Base-by-base conservation (phyloP, 2,888 invertebrate genomes). In the Gari tellinella region DNA sequence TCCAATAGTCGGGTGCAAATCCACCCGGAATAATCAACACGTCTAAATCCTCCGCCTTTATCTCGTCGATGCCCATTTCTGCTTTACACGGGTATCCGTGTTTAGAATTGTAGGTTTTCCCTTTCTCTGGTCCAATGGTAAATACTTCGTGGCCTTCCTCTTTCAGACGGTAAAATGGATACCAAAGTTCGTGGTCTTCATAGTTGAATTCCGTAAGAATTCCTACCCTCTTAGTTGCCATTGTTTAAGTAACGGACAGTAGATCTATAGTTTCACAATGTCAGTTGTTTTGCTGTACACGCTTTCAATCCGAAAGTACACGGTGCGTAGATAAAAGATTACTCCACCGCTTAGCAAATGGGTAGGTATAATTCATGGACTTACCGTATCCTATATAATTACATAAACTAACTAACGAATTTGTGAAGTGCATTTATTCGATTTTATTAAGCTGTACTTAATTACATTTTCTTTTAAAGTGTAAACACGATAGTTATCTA, bases 1-100 rank as follows among this genome's bases (percentile, higher is more conserved):
- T 67, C 82, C 85, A 82, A 69, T 88, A 88, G 62, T 89, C 89
- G 1, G 89, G 89, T 1, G 87, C 85, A 69, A 87, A 88, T 10
- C 89, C 89, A 14, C 89, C 89, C 25, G 89, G 89, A 17, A 89
- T 84, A n/a, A 89, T 83, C 45, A 89, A 74, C 2, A 76, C 88
- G 49, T 80, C 83, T 38, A 89, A 55, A 49, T 85, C 84, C 82
- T 43, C 31, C 4, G 43, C 58, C 17, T 43, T 51, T 0, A 74
- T 64, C 15, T 74, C 74, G 23, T 68, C 68, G n/a, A 74, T 74
- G n/a, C 74, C 65, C 25, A 26, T 65, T 23, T 74, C 74, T 0
- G 74, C 74, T 41, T 52, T 87, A 56, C 86, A 85, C 0, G 88
- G 88, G 49, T 87, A 86, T 14, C 88, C 88, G 65, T 88, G 85